Base-by-base conservation (phyloP, 2,113 vertebrate genomes). In the Cebus imitator region DNA sequence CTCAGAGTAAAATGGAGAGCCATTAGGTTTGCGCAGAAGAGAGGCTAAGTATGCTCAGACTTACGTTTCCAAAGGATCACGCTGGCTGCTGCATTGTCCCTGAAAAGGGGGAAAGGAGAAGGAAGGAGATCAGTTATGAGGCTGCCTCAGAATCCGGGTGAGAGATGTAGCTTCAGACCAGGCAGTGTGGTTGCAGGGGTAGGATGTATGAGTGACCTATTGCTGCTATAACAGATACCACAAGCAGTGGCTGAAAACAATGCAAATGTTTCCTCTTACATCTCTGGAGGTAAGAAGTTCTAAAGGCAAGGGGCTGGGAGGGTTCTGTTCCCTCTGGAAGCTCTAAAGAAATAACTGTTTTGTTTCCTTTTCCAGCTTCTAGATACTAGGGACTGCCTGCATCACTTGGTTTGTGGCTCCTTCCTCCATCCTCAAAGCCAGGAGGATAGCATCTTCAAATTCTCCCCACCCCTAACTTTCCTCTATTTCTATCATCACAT, bases 401-500 rank as follows among this genome's bases (percentile, higher is more conserved):
- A 10, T 35, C 5, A 64, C 8, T 37, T 37, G 61, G 8, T n/a
- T 37, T 70, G 12, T 16, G 32, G 43, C 13, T 16, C 25, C 27
- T 12, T 55, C 37, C 3, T 52, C 9, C 23, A 37, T 18, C 16
- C 2, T 9, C 57, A 16, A 45, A 58, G 40, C 43, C 43, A 45
- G 10, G 40, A 14, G 18, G 16, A 12, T 6, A 50, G 3, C 83
- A 68, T n/a, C 18, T 17, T 21, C 83, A 20, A 23, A 7, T 66
- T 25, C 35, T 70, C 14, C 11, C 61, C 5, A 0, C 20, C 11
- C 20, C 21, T 5, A 1, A 18, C 6, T 3, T 23, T 25, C 6
- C 50, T 43, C n/a, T 32, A n/a, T 14, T 13, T 57, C 48, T 13
- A 6, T 32, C 61, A 64, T 6, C 27, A 64, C 27, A 32, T 64